phyloP scores from a whole-genome alignment of 2,888 invertebrate genomes.

The Lysandra bellargus region DNA sequence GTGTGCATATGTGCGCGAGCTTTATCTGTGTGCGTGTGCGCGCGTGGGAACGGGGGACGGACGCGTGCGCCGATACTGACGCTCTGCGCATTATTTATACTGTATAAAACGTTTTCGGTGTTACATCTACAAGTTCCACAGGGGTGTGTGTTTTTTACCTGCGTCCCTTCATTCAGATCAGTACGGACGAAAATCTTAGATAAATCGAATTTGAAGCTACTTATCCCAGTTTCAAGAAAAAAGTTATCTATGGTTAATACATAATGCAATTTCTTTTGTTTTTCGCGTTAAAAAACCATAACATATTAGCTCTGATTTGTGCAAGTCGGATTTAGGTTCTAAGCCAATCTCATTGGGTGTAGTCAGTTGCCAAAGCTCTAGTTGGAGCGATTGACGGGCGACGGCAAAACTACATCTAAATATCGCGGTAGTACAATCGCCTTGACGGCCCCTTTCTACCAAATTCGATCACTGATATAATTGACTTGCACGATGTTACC shows the following conservation, averaged over 20 bases:
- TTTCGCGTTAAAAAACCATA: background rate
- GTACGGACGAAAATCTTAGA: background rate
- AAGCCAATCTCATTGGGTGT: background rate
- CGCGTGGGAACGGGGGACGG: conserved; percentile 74
- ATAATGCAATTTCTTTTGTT: background rate
- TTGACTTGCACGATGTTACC: conserved; percentile 44
- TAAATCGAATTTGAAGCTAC: background rate
- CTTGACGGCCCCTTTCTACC: conserved; percentile 45
- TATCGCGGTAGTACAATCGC: conserved; percentile 34
- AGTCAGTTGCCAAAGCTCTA: background rate
- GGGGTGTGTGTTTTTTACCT: conserved; percentile 4
- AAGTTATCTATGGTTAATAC: background rate
- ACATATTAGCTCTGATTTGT: background rate
- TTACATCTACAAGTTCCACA: conserved; percentile 39
- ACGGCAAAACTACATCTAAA: conserved; percentile 10
- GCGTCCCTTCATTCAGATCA: background rate
- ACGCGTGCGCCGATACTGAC: conserved; percentile 75
- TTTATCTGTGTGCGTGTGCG: conserved; percentile 52
- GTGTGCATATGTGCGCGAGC: conserved; percentile 48
- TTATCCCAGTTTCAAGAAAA: background rate
- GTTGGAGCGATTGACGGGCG: background rate
- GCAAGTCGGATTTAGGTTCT: background rate
- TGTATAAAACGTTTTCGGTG: conserved; percentile 43
- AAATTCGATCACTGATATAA: conserved; percentile 42
- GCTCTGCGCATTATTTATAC: conserved; percentile 67